Percentiles rank a stretch among this genome's conserved stretches.
Evolutionary conservation across 2,888 invertebrate genomes (phyloP).

Genomic region (Erynnis tages): DNA sequence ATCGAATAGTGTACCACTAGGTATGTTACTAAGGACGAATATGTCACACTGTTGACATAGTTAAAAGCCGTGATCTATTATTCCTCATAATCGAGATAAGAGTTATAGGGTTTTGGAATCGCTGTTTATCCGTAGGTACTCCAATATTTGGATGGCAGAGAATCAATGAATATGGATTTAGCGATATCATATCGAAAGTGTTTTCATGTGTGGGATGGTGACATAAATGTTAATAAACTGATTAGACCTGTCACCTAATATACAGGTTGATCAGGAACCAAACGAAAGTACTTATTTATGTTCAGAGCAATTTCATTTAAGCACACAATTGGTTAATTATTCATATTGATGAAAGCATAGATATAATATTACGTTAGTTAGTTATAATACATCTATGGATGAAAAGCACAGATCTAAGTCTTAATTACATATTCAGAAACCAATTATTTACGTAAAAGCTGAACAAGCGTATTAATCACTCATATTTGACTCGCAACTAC

Average conservation of each 20-base stretch:
- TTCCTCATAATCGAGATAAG: slow-evolving; percentile 42
- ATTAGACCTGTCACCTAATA: slow-evolving; percentile 36
- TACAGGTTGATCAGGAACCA: slow-evolving; percentile 32
- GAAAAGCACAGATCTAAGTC: no score
- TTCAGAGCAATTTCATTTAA: no score
- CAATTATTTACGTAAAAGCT: no score
- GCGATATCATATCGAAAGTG: slow-evolving; percentile 51
- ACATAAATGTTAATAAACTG: slow-evolving; percentile 51
- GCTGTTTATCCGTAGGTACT: slow-evolving; percentile 18
- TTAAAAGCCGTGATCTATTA: slow-evolving; percentile 47
- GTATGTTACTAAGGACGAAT: background rate
- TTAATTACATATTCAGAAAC: no score
- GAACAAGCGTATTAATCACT: no score
- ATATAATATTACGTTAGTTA: no score
- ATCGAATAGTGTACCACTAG: background rate
- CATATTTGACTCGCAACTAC: no score
- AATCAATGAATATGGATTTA: slow-evolving; percentile 53
- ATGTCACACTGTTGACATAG: slow-evolving; percentile 39
- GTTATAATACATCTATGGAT: no score
- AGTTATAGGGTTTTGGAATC: slow-evolving; percentile 16
- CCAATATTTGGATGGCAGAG: slow-evolving; percentile 39
- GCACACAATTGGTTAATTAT: no score
- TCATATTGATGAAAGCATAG: no score
- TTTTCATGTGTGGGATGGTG: slow-evolving; percentile 47
- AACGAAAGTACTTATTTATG: no score